phyloP scores from a whole-genome alignment of 1,140 invertebrate genomes.

The Drosophila murphyi region DNA sequence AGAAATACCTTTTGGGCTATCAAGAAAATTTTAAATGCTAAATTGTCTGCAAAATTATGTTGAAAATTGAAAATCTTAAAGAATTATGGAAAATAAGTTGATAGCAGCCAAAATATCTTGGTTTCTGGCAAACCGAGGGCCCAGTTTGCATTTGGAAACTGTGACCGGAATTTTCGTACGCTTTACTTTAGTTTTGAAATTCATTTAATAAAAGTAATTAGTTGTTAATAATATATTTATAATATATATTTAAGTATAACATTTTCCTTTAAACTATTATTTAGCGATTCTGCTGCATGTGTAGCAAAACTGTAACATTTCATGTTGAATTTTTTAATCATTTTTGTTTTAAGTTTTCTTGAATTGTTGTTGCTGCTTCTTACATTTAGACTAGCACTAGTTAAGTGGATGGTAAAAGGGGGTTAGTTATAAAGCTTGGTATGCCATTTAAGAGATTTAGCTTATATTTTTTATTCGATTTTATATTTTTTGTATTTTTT shows the following conservation, averaged over 20 bases:
- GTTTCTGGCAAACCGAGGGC: neutral
- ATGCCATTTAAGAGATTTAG: slow-evolving; percentile 51
- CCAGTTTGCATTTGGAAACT: slow-evolving; percentile 1
- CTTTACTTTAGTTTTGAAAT: slow-evolving; percentile 44
- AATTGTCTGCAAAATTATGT: neutral
- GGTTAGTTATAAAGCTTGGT: slow-evolving; percentile 65
- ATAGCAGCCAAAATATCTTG: neutral
- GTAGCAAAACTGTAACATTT: slow-evolving; percentile 69
- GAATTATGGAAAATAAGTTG: neutral
- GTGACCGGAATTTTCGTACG: slow-evolving; percentile 26
- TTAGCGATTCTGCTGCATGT: slow-evolving; percentile 62
- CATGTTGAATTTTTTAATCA: slow-evolving; percentile 54
- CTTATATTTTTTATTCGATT: slow-evolving; percentile 41
- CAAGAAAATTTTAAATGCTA: neutral
- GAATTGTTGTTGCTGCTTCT: slow-evolving; percentile 25
- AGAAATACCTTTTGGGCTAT: slow-evolving; percentile 1
- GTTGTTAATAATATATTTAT: slow-evolving; percentile 62
- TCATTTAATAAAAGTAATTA: slow-evolving; percentile 56
- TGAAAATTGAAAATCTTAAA: neutral
- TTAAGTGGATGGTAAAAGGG: slow-evolving; percentile 66
- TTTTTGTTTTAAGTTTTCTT: slow-evolving; percentile 35
- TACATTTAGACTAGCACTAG: slow-evolving; percentile 47
- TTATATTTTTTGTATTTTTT: slow-evolving; percentile 24
- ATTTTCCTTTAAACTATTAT: slow-evolving; percentile 70
- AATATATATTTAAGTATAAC: slow-evolving; percentile 70